These are phyloP conservation scores for Drosophila cardini DNA, from an alignment of 1,140 invertebrate genomes.

Conservation along the genomic window DNA sequence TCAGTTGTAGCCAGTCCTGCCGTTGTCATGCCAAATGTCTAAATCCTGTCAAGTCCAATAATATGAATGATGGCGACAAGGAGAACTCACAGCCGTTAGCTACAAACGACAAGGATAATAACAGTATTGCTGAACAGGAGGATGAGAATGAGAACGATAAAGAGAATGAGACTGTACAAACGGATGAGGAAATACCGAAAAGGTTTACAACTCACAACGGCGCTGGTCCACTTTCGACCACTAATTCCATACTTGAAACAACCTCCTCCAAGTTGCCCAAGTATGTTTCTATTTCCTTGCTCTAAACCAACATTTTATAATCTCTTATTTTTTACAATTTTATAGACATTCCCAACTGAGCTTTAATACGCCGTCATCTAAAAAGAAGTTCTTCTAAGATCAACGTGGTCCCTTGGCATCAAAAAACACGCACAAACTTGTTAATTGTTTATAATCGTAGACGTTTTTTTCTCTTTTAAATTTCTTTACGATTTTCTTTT, in stretches of 20 bases:
- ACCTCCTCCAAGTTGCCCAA: slow-evolving; percentile 30
- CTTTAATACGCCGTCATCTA: slow-evolving; percentile 60
- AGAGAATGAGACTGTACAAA: background rate
- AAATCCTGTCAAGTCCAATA: slow-evolving; percentile 41
- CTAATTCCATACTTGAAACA: background rate
- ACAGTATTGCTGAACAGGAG: background rate
- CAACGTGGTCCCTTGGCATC: too few species aligned
- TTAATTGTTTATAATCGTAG: too few species aligned
- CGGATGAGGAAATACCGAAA: background rate
- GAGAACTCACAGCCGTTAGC: slow-evolving; percentile 19
- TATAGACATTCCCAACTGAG: slow-evolving; percentile 53
- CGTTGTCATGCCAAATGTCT: slow-evolving; percentile 37
- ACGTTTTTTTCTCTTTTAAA: too few species aligned
- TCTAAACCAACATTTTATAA: background rate
- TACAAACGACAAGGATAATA: background rate
- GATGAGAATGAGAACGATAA: background rate
- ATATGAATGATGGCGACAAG: background rate
- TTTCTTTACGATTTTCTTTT: too few species aligned
- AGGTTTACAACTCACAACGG: background rate
- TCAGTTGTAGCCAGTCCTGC: slow-evolving; percentile 50
- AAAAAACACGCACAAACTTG: too few species aligned
- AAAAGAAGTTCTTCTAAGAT: slow-evolving; percentile 68
- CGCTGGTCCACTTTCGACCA: background rate
- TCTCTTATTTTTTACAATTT: slow-evolving; percentile 11
- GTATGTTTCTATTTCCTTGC: slow-evolving; percentile 3